Conservation (phyloP, 2,797 vertebrate species). For the Sebastes flavidus region DNA sequence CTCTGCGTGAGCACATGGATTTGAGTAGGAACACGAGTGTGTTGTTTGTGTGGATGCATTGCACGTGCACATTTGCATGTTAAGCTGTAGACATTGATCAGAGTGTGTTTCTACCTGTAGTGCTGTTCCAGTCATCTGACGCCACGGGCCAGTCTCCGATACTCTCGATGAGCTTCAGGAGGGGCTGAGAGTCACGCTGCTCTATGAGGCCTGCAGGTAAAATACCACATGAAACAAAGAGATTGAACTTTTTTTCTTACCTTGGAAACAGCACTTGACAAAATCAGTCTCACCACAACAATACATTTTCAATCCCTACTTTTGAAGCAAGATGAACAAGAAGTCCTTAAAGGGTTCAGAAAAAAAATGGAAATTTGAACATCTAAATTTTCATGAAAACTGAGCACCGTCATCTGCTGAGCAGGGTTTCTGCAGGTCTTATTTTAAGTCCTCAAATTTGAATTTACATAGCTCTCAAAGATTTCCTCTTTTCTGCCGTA, state of each 20-base stretch:
- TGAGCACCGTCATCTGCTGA: background rate
- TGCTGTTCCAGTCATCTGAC: slow-evolving; percentile 87
- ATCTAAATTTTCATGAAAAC: background rate
- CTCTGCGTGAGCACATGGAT: slow-evolving; percentile 23
- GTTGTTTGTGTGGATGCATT: slow-evolving; percentile 16
- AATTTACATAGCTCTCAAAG: background rate
- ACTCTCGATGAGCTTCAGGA: slow-evolving; percentile 85
- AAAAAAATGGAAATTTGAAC: background rate
- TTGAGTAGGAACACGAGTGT: slow-evolving; percentile 2
- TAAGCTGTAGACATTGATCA: slow-evolving; percentile 10
- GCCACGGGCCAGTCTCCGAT: slow-evolving; percentile 95
- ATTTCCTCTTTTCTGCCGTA: background rate
- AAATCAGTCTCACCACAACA: background rate
- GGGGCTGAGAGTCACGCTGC: slow-evolving; percentile 89
- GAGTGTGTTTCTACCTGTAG: slow-evolving; percentile 79
- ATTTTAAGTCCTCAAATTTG: background rate
- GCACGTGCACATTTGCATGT: slow-evolving; percentile 8
- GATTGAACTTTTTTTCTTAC: background rate
- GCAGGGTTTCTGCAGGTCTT: background rate
- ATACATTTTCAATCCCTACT: background rate
- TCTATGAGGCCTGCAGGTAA: slow-evolving; percentile 88
- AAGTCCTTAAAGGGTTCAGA: background rate
- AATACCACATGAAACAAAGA: background rate
- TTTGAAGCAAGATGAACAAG: background rate
- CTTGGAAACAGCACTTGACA: background rate